A percentile compares a stretch with the other conserved stretches of the same genome.
phyloP scores from a whole-genome alignment of 2,888 invertebrate species.

The Acrocyrtus sp. region DNA sequence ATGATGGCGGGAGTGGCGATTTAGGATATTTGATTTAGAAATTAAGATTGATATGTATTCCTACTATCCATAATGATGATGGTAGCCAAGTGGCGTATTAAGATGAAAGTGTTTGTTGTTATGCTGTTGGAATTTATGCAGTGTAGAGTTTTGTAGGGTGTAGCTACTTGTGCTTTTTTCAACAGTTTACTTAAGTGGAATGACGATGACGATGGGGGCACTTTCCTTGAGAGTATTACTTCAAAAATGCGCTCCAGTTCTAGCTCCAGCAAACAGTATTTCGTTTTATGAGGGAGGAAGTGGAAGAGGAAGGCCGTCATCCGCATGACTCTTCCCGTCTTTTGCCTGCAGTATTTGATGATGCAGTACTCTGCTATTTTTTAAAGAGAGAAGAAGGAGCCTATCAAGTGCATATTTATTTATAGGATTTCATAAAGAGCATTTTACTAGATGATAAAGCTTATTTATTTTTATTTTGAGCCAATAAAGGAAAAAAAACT shows the following conservation, averaged over 20 bases:
- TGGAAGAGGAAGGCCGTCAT: too few relatives aligned
- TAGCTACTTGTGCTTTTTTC: constrained; percentile 17
- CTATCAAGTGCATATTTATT: too few relatives aligned
- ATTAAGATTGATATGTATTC: constrained; percentile 2
- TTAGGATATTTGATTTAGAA: constrained; percentile 9
- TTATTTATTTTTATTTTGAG: constrained; percentile 36
- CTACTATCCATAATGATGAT: constrained; percentile 9
- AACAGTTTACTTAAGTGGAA: constrained; percentile 21
- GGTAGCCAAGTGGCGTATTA: constrained; percentile 11
- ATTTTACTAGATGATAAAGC: constrained; percentile 23
- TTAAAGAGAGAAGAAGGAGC: too few relatives aligned
- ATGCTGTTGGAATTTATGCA: neutral
- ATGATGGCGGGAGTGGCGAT: too few relatives aligned
- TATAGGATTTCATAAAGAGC: constrained; percentile 15
- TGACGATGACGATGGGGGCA: too few relatives aligned
- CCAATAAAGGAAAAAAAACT: constrained; percentile 16
- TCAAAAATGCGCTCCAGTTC: too few relatives aligned
- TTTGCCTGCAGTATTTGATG: too few relatives aligned
- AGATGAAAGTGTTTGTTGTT: neutral
- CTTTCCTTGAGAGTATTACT: too few relatives aligned
- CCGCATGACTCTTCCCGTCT: too few relatives aligned
- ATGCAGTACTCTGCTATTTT: too few relatives aligned
- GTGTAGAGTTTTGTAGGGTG: constrained; percentile 1
- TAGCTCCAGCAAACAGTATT: too few relatives aligned
- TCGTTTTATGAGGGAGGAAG: too few relatives aligned